Conservation (phyloP, 2,888 invertebrate species). For the Mimas tiliae region DNA sequence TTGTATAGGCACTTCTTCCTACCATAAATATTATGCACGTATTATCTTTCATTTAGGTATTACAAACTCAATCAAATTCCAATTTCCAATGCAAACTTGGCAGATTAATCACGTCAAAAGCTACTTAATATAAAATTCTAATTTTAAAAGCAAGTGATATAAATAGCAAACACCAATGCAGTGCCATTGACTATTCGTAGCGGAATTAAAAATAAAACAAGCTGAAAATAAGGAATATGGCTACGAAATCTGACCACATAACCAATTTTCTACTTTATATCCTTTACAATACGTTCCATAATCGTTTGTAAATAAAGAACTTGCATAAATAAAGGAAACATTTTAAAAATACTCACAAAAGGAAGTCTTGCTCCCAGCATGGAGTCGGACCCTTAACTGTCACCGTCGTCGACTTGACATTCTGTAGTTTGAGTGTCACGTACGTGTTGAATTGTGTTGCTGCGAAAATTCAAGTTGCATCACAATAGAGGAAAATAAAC, state of each 20-base stretch:
- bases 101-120: no score
- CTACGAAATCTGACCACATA: background rate
- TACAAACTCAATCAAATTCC: no score
- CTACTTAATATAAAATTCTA: no score
- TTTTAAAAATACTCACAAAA: conserved; percentile 93
- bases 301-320: conserved; percentile 2
- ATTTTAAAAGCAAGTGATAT: no score
- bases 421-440: conserved; percentile 98
- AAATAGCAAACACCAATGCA: background rate
- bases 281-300: background rate
- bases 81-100: no score
- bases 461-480: conserved; percentile 66
- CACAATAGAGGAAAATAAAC: conserved; percentile 33
- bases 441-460: conserved; percentile 97
- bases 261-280: background rate
- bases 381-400: conserved; percentile 98
- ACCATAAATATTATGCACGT: background rate
- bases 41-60: no score
- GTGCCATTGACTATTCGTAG: background rate
- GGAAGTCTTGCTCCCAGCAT: conserved; percentile 99
- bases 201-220: background rate
- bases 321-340: conserved; percentile 3
- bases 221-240: background rate
- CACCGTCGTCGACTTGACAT: conserved; percentile 98
- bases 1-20: no score